Base-by-base conservation (phyloP, 2,888 invertebrate genomes). In the Metopia argyrocephala region DNA sequence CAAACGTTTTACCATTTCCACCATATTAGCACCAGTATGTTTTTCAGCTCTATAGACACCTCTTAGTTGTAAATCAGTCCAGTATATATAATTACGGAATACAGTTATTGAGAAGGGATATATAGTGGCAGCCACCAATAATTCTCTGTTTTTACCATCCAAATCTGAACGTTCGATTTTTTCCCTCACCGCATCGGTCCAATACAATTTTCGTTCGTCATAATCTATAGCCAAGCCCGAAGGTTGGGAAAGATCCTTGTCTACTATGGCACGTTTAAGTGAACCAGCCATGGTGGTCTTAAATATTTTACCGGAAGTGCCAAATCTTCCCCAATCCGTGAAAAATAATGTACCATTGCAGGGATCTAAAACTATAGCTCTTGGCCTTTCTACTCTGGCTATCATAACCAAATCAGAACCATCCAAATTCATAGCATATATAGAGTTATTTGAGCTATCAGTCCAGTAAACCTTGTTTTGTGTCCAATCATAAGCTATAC, bases 391-490 rank as follows among this genome's bases (percentile, higher is more conserved):
- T 0, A 98, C 98, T 85, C 96, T 92, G 0, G 97, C 95, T 74
- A 99, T 97, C 95, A 97, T 97, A 0, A 97, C 96, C 61, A 96
- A 91, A 85, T 96, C 95, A 0, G 94, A 92, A 2, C 97, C 96
- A 87, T 97, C 96, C 23, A 96, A 91, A 87, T 98, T 97, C 96
- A 98, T 97, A 0, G 98, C 96, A 86, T 97, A 98, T 73, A 98
- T 97, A 12, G 96, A 96, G 86, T 96, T 97, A 85, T 98, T 97
- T 0, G 96, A 95, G 28, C 97, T 97, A 87, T 99, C 99, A 0
- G 98, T 97, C 98, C 98, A 99, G 90, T 98, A 99, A 46, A 99
- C 94, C 89, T 98, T 98, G 88, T 96, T 96, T 85, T 97, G 97
- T 0, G 98, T 97, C 99, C 99, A 99, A 88, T 99, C 99, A 88